These are phyloP conservation scores for Pseudachorutes palmiensis DNA, from an alignment of 1,140 invertebrate species.

Conservation along the genomic window DNA sequence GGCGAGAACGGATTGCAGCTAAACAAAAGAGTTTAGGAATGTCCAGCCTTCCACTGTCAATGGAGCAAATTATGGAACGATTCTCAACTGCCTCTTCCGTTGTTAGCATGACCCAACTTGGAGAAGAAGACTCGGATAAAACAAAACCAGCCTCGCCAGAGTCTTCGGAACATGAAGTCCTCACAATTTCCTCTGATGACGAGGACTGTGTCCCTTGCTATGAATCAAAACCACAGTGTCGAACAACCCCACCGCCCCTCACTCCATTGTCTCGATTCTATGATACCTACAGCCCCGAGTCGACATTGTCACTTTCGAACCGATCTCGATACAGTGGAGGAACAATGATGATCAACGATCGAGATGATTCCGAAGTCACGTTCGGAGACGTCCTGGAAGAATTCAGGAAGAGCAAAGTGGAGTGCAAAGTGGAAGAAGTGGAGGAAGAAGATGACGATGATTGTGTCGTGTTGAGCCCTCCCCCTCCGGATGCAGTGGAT, in stretches of 20 bases:
- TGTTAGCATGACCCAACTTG: neutral
- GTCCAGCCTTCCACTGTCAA: neutral
- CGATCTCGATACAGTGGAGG: constrained; percentile 42
- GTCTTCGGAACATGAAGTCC: constrained; percentile 13
- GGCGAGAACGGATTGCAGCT: constrained; percentile 45
- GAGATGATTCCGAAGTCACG: constrained; percentile 44
- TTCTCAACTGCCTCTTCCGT: neutral
- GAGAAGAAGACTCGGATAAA: neutral
- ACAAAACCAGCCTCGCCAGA: neutral
- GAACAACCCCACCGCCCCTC: neutral
- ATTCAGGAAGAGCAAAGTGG: constrained; percentile 11
- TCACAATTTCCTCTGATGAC: constrained; percentile 16
- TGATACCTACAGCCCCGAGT: neutral
- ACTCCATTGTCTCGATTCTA: neutral
- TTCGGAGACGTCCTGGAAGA: constrained; percentile 1
- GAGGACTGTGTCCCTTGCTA: neutral
- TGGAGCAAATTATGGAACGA: constrained; percentile 1
- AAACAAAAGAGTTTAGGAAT: constrained; percentile 54
- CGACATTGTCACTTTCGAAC: too few relatives aligned
- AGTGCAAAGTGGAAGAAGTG: constrained; percentile 42
- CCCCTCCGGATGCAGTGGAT: constrained; percentile 52
- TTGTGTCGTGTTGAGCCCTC: constrained; percentile 64
- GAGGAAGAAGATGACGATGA: constrained; percentile 57
- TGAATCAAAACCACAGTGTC: neutral
- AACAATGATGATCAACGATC: constrained; percentile 17